Base-by-base conservation (phyloP, 2,113 vertebrate species). In the Hemibagrus wyckioides region DNA sequence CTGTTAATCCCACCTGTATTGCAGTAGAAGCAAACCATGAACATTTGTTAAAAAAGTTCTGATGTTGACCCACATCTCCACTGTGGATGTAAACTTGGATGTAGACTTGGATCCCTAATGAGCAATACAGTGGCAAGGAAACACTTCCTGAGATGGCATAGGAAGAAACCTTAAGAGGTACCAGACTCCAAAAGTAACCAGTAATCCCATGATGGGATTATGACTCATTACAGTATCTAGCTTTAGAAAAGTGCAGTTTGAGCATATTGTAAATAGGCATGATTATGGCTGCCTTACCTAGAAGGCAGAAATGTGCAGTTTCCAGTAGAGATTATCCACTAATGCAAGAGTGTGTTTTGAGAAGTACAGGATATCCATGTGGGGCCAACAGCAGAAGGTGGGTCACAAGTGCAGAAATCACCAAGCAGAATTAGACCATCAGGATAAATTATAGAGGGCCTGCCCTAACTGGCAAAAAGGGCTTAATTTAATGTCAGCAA, bases 401-500 rank as follows among this genome's bases (percentile, higher is more conserved):
- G 30, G n/a, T 80, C 77, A 80, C 19, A 80, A 56, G 52, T 23
- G 52, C n/a, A 80, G 19, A 80, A 80, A 80, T 30, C 50, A 80
- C 50, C 33, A 25, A 57, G 52, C 54, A 57, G 19, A 48, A 80
- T 0, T 57, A 39, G 10, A 7, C 30, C 52, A 54, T 57, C 19
- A 56, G 54, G 9, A 89, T 57, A 85, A 77, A 89, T 87, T 82
- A 80, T 52, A 57, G n/a, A 82, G 39, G 48, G 63, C 33, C 59
- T 36, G 19, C 25, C 71, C 69, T 86, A 28, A 61, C 52, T 44
- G 36, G 82, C 11, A 63, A 48, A 79, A 52, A 30, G 44, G 57
- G 50, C 73, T 15, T 87, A 73, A 77, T 89, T 86, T 73, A 73
- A 84, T 65, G 77, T 54, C 44, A 56, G 33, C 69, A 56, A 30